Evolutionary conservation across 2,888 invertebrate genomes (phyloP).

Genomic region (Dicranocentrus wangi): DNA sequence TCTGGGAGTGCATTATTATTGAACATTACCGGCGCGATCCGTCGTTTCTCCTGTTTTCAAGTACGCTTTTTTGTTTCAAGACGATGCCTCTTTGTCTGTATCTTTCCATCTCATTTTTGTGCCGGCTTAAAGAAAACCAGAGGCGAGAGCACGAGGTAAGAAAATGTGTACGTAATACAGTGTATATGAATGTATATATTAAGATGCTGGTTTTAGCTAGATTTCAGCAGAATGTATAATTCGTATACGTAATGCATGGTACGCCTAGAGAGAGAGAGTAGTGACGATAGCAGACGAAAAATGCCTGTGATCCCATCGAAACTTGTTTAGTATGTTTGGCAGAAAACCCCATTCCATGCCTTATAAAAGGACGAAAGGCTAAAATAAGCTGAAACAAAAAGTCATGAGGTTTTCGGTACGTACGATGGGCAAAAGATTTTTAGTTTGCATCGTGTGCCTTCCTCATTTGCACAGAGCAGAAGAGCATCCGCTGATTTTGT

Average conservation of each 20-base stretch:
- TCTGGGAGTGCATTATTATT: background rate
- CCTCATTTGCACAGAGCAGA: too few species aligned
- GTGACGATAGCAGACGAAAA: slow-evolving; percentile 33
- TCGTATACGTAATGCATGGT: slow-evolving; percentile 24
- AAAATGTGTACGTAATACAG: background rate
- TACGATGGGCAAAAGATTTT: too few species aligned
- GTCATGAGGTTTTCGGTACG: slow-evolving; percentile 38
- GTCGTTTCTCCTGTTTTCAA: slow-evolving; percentile 9
- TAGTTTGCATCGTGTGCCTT: too few species aligned
- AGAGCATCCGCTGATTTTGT: too few species aligned
- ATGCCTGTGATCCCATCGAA: background rate
- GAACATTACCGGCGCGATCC: background rate
- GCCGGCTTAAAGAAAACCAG: slow-evolving; percentile 8
- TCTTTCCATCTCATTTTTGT: slow-evolving; percentile 12
- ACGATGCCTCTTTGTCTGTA: slow-evolving; percentile 56
- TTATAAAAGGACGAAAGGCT: background rate
- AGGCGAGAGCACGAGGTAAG: slow-evolving; percentile 44
- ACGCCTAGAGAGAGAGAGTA: too few species aligned
- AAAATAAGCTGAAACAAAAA: slow-evolving; percentile 6
- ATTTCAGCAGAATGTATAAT: slow-evolving; percentile 1
- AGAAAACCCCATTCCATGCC: too few species aligned
- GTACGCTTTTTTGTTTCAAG: background rate
- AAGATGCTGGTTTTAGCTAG: background rate
- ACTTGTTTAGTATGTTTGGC: background rate
- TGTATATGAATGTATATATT: too few species aligned